Percentiles rank a stretch among this genome's conserved stretches.
Evolutionary conservation across 2,113 vertebrate species (phyloP).

Genomic region (Tylochromis polylepis): DNA sequence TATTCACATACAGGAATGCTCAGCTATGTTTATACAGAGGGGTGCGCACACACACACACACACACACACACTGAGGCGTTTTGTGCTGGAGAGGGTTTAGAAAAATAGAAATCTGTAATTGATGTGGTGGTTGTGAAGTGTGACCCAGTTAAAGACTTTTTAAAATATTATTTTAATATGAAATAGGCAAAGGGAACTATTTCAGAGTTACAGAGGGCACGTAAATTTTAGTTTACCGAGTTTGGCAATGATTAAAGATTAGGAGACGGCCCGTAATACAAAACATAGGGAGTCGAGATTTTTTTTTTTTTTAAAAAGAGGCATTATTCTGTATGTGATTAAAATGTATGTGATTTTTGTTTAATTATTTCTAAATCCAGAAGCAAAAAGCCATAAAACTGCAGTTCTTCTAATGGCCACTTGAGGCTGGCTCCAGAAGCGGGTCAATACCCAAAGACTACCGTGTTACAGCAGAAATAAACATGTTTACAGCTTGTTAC

Average conservation of each 20-base stretch:
- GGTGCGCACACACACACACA: neutral
- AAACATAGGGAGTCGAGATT: neutral
- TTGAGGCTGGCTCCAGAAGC: neutral
- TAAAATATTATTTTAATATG: neutral
- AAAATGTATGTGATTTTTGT: neutral
- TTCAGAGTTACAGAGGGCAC: neutral
- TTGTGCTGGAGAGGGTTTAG: neutral
- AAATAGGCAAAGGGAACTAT: neutral
- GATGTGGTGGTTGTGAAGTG: neutral
- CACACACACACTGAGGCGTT: neutral
- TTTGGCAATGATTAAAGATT: neutral
- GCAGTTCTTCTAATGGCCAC: neutral
- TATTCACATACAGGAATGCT: conserved; percentile 52
- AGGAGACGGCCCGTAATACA: neutral
- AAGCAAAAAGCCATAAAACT: neutral
- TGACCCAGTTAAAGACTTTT: neutral
- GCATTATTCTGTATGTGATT: no score
- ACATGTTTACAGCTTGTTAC: neutral
- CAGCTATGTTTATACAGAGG: conserved; percentile 19
- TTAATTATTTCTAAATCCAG: neutral
- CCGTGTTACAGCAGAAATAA: neutral
- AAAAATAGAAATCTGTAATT: neutral
- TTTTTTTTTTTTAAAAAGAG: neutral
- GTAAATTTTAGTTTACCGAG: neutral
- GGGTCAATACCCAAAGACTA: neutral